Conservation (phyloP, 2,113 vertebrate species). For the Rafetus swinhoei region DNA sequence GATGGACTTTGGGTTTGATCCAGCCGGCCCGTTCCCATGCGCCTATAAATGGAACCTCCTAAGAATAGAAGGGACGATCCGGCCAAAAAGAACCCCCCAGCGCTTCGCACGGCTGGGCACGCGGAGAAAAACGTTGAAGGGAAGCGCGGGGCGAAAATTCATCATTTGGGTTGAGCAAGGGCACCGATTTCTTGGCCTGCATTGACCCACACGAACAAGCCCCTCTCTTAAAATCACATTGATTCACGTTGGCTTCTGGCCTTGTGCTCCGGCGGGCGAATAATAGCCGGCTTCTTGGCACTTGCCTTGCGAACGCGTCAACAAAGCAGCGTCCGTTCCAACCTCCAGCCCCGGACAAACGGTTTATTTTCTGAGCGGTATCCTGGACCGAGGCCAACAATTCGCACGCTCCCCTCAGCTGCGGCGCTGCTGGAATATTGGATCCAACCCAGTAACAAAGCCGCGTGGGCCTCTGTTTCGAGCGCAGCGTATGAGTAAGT, state of each 20-base stretch:
- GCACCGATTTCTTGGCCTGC: not conserved
- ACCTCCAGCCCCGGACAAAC: not conserved
- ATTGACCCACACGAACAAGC: no score
- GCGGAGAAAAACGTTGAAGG: not conserved
- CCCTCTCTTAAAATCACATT: accelerated
- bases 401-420: not conserved
- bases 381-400: not conserved
- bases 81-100: not conserved
- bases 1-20: not conserved
- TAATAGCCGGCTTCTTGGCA: accelerated
- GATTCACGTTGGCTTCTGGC: not conserved
- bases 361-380: not conserved
- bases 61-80: not conserved
- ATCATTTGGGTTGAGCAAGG: not conserved
- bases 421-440: not conserved
- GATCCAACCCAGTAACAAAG: not conserved
- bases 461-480: not conserved
- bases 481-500: not conserved
- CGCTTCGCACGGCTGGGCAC: not conserved
- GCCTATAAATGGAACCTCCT: not conserved
- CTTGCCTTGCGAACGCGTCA: accelerated
- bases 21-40: accelerated
- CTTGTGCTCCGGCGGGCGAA: not conserved
- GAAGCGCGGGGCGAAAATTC: not conserved
- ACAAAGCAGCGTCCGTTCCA: accelerated